phyloP scores from a whole-genome alignment of 2,113 vertebrate species.

The Carassius auratus region DNA sequence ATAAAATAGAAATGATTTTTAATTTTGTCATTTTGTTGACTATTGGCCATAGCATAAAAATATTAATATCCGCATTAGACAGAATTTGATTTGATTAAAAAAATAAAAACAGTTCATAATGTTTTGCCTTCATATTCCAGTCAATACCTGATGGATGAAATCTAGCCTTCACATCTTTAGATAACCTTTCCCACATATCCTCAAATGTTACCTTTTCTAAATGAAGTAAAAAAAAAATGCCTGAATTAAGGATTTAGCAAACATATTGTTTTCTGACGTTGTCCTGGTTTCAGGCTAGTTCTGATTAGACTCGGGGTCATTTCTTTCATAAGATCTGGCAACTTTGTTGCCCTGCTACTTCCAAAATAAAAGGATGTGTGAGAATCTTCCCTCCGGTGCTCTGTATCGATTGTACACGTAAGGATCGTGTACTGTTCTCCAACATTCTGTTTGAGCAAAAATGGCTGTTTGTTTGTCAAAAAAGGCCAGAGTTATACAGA shows the following conservation, averaged over 20 bases:
- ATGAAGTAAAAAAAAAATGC: background rate
- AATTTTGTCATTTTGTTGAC: background rate
- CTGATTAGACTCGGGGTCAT: background rate
- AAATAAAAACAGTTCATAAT: background rate
- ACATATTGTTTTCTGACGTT: constrained; percentile 6
- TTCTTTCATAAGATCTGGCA: constrained; percentile 22
- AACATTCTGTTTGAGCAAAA: constrained; percentile 19
- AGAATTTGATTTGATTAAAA: background rate
- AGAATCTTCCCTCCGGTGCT: constrained; percentile 19
- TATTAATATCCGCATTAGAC: background rate
- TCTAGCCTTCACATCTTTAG: background rate
- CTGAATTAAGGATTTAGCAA: background rate
- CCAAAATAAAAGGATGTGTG: constrained; percentile 4
- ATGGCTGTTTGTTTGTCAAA: constrained; percentile 38
- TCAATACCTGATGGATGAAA: background rate
- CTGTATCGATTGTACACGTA: constrained; percentile 23
- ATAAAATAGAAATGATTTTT: background rate
- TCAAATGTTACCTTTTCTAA: no score
- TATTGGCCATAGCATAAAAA: background rate
- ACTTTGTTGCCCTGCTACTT: background rate
- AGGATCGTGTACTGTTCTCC: constrained; percentile 10
- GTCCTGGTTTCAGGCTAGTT: background rate
- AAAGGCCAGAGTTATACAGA: constrained; percentile 1
- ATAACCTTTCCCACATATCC: background rate
- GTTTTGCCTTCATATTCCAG: background rate